phyloP scores from a whole-genome alignment of 2,888 invertebrate species.

The Patella pellucida region DNA sequence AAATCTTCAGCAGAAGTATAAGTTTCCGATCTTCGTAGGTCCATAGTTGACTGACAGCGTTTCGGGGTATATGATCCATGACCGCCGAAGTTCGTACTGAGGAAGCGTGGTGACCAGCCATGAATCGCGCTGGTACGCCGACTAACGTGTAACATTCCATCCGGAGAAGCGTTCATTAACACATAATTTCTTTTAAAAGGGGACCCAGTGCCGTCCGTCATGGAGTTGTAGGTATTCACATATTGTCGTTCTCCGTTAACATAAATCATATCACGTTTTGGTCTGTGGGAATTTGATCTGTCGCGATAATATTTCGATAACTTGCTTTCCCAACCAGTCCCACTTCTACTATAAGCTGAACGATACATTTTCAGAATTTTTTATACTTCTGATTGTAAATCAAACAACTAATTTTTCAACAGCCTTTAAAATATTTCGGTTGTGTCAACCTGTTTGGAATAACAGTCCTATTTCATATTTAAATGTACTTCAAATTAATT shows the following conservation, averaged over 20 bases:
- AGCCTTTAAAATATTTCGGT: not conserved
- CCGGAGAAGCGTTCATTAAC: not conserved
- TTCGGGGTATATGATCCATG: not conserved
- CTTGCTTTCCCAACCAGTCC: not conserved
- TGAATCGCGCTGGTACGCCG: not conserved
- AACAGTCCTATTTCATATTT: not conserved
- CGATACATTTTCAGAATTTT: not conserved
- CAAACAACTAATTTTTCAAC: not conserved
- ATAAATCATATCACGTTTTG: not conserved
- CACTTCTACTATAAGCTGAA: not conserved
- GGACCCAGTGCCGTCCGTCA: not conserved
- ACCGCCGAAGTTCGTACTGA: not conserved
- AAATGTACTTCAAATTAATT: too few relatives aligned
- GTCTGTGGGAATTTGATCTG: not conserved
- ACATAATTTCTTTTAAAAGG: constrained; percentile 1
- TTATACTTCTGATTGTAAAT: not conserved
- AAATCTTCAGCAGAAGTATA: constrained; percentile 8
- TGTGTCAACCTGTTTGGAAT: not conserved
- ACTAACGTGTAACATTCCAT: not conserved
- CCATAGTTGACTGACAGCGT: not conserved
- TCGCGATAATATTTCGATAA: not conserved
- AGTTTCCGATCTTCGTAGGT: not conserved
- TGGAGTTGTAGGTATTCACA: not conserved
- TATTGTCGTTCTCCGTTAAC: not conserved
- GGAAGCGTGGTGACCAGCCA: not conserved